Percentiles rank a stretch among this genome's conserved stretches.
Evolutionary conservation across 2,113 vertebrate genomes (phyloP).

Genomic region (Scomber japonicus): DNA sequence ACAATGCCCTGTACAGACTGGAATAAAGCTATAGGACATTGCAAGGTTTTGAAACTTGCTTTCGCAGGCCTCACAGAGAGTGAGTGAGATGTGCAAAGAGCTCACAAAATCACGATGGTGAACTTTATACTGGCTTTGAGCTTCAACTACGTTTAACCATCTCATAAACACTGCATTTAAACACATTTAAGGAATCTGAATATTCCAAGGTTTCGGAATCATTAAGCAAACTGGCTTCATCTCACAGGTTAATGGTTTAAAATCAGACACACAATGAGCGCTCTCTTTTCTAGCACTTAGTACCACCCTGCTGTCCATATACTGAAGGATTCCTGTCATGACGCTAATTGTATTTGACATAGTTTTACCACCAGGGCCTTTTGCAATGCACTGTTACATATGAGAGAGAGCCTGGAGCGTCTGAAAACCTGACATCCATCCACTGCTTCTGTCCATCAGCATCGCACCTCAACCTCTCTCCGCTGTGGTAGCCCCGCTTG

Average conservation of each 20-base stretch:
- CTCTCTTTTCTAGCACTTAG: constrained; percentile 3
- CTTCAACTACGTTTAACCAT: neutral
- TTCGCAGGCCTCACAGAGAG: neutral
- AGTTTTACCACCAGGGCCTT: constrained; percentile 24
- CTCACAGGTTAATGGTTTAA: neutral
- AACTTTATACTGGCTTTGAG: constrained; percentile 2
- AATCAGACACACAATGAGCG: neutral
- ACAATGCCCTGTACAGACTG: constrained; percentile 15
- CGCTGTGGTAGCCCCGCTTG: constrained; percentile 21
- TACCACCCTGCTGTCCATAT: constrained; percentile 7
- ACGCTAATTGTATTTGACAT: constrained; percentile 25
- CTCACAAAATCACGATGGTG: neutral
- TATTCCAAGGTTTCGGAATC: neutral
- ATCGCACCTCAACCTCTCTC: constrained; percentile 49
- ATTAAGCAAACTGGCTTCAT: neutral
- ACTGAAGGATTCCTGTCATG: constrained; percentile 10
- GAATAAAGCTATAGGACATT: constrained; percentile 26
- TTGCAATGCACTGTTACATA: constrained; percentile 9
- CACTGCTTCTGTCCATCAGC: constrained; percentile 39
- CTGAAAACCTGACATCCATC: constrained; percentile 40
- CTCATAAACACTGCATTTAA: neutral
- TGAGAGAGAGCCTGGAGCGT: constrained; percentile 24
- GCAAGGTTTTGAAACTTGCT: constrained; percentile 17
- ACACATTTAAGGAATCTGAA: neutral
- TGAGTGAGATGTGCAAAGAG: neutral